Percentiles rank a stretch among this genome's conserved stretches.
phyloP scores from a whole-genome alignment of 2,113 vertebrate species.

The Odontophorus gujanensis region DNA sequence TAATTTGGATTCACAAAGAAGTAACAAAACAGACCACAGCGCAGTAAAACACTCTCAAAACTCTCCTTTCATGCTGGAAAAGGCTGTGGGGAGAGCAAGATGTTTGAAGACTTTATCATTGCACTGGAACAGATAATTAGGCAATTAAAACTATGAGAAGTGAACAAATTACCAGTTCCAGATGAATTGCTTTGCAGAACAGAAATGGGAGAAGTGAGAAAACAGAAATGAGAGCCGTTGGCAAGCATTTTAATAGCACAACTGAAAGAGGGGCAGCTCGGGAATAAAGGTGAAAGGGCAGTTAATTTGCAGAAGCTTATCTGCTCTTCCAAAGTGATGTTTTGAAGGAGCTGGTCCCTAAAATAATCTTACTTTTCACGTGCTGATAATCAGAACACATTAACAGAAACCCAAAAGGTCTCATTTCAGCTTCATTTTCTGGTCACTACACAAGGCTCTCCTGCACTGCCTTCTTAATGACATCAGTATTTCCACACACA shows the following conservation, averaged over 20 bases:
- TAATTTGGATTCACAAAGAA: not conserved
- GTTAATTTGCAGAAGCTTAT: conserved; percentile 15
- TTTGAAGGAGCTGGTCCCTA: not conserved
- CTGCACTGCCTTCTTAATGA: not conserved
- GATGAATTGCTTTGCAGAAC: not conserved
- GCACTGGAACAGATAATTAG: conserved; percentile 45
- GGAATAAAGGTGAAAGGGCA: not conserved
- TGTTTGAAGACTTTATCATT: conserved; percentile 47
- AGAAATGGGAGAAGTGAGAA: conserved; percentile 9
- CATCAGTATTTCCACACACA: not conserved
- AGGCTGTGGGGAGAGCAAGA: not conserved
- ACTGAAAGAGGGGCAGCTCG: not conserved
- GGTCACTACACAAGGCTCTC: not conserved
- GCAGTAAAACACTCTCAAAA: not conserved
- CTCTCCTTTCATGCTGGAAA: not conserved
- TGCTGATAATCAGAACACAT: not conserved
- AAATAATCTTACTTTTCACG: not conserved
- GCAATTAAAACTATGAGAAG: conserved; percentile 57
- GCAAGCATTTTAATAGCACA: not conserved
- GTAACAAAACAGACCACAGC: not conserved
- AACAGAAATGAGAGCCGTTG: not conserved
- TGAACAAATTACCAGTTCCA: conserved; percentile 42
- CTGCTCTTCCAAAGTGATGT: not conserved
- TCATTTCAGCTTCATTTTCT: not conserved
- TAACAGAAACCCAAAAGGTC: not conserved